Evolutionary conservation across 2,888 invertebrate genomes (phyloP), one percentile per base, ranked within the genome.

Genomic region (Epistrophe eligans): DNA sequence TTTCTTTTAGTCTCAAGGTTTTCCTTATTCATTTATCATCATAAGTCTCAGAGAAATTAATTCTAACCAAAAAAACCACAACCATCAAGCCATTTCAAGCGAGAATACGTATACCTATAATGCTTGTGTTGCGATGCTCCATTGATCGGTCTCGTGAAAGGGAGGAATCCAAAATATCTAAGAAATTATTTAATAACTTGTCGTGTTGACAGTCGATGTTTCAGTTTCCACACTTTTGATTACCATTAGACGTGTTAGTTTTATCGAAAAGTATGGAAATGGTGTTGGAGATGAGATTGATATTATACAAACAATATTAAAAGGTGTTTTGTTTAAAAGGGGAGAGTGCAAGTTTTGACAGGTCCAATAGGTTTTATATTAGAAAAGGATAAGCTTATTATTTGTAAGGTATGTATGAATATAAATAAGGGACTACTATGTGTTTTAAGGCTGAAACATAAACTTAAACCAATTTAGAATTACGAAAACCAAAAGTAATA

Each of bases 101-200:
- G 24, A 11, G 7, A n/a, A 67, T 81, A 81, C 77, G 77, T 24
- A 24, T 24, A 2, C 24, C 24, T 80, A n/a, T n/a, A 79, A 79
- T 79, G 84, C 64, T 48, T 15, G 40, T 3, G 24, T 24, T 32
- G 32, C 32, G 32, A 62, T 24, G 45, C 40, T 15, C 28, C 50
- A 70, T 60, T 72, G 73, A 79, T 79, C 70, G 70, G 66, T 66
- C 64, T 64, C 28, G n/a, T 45, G 48, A n/a, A 35, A 19, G 35
- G 48, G 15, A 40, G 45, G 62, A 38, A 48, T 67, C 60, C n/a
- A 24, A 64, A 58, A 58, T 77, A 73, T 81, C 77, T 80, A 10
- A 66, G 62, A 60, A 85, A 82, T 73, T 79, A 85, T 85, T 82
- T 85, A 85, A 85, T 85, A 85, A 85, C 85, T 85, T 70, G 81